phyloP scores from a whole-genome alignment of 2,797 vertebrate genomes.

The Gallinago nigripennis region DNA sequence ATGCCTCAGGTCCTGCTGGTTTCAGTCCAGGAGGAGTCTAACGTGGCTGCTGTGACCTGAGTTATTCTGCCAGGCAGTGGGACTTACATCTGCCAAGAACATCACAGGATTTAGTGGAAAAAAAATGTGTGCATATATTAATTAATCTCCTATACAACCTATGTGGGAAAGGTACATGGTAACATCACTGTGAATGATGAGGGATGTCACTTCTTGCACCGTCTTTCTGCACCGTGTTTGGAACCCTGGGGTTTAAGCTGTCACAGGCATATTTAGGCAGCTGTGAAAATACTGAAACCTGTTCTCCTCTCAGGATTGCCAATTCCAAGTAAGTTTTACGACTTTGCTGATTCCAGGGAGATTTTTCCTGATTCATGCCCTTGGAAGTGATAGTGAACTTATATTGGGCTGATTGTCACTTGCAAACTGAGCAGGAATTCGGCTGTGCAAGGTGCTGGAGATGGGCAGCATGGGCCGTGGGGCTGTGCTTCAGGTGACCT shows the following conservation, averaged over 20 bases:
- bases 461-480: background rate
- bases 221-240: background rate
- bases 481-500: background rate
- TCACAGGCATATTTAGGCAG: background rate
- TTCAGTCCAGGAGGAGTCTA: background rate
- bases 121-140: background rate
- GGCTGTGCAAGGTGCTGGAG: background rate
- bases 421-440: background rate
- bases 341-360: background rate
- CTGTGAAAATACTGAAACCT: constrained; percentile 13
- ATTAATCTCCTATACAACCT: background rate
- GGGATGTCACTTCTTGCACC: background rate
- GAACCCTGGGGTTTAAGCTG: constrained; percentile 24
- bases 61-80: accelerated
- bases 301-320: background rate
- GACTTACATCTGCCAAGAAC: background rate
- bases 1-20: accelerated
- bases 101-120: background rate
- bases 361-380: background rate
- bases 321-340: background rate
- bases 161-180: background rate
- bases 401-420: background rate
- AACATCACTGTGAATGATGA: background rate
- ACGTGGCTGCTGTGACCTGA: background rate
- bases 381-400: background rate